Percentiles rank a stretch among this genome's conserved stretches.
These are phyloP conservation scores for Palythoa caribaeorum DNA, from an alignment of 92 coral and sea anemone species.

Conservation along the genomic window DNA sequence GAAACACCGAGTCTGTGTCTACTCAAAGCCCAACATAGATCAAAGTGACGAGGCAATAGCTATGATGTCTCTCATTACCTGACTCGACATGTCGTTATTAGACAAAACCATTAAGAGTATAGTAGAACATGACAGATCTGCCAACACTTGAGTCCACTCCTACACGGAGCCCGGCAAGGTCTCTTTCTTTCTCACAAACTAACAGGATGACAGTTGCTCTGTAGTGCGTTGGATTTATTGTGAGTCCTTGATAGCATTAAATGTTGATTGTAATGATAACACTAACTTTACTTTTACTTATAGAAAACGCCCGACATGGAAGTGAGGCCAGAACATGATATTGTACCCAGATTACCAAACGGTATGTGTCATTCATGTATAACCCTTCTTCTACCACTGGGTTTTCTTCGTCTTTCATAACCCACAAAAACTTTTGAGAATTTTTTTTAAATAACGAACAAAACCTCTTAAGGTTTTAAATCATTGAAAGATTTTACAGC, in stretches of 20 bases:
- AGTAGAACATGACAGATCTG: slow-evolving; percentile 39
- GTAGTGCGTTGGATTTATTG: too few species aligned
- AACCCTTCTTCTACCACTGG: background rate
- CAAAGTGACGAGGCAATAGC: background rate
- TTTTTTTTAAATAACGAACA: background rate
- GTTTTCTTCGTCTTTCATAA: background rate
- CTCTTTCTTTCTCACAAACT: too few species aligned
- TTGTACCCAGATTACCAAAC: slow-evolving; percentile 80
- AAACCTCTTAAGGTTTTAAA: background rate
- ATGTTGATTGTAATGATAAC: background rate
- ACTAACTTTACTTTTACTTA: background rate
- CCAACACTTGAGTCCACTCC: slow-evolving; percentile 95
- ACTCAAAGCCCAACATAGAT: slow-evolving; percentile 85
- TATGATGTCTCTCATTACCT: too few species aligned
- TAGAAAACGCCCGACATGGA: slow-evolving; percentile 83
- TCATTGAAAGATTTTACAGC: too few species aligned
- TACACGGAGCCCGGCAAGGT: slow-evolving; percentile 3
- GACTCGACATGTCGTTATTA: too few species aligned
- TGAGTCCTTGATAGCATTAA: background rate
- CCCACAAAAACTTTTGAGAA: background rate
- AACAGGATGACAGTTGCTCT: too few species aligned
- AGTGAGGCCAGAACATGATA: slow-evolving; percentile 87
- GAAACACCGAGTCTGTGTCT: slow-evolving; percentile 77
- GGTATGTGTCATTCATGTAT: slow-evolving; percentile 52
- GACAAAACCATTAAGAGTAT: too few species aligned